These are phyloP conservation scores for Pachymerium ferrugineum DNA, from an alignment of 2,888 invertebrate genomes.

Conservation along the genomic window DNA sequence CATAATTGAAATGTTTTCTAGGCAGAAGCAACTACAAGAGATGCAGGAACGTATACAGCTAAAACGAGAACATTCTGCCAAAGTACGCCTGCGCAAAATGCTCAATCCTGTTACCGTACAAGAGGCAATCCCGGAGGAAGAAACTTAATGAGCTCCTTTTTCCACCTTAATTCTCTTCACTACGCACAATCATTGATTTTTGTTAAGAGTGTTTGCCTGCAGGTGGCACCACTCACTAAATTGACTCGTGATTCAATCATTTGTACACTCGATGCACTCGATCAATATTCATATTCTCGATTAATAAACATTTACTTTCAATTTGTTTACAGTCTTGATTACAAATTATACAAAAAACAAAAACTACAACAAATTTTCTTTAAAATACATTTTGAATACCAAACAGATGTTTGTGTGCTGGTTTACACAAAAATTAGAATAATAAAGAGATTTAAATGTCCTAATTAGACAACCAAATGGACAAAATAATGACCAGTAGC, in stretches of 20 bases:
- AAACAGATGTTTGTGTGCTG: too few relatives aligned
- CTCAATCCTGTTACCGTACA: background rate
- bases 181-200: conserved; percentile 2
- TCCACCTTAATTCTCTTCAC: background rate
- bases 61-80: conserved; percentile 36
- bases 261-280: too few relatives aligned
- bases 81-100: conserved; percentile 35
- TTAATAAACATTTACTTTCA: too few relatives aligned
- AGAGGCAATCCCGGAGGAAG: conserved; percentile 26
- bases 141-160: conserved; percentile 9
- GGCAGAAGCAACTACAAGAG: conserved; percentile 36
- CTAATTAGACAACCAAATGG: background rate
- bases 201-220: background rate
- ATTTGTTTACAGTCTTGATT: too few relatives aligned
- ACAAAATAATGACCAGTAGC: background rate
- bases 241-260: background rate
- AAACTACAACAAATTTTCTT: too few relatives aligned
- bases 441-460: background rate
- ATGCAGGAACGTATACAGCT: conserved; percentile 36
- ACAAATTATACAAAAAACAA: too few relatives aligned
- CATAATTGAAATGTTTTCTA: conserved; percentile 28
- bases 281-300: too few relatives aligned
- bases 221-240: background rate
- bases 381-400: too few relatives aligned
- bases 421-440: background rate